These are phyloP conservation scores for Esox lucius DNA, from an alignment of 2,797 vertebrate species.

Conservation along the genomic window DNA sequence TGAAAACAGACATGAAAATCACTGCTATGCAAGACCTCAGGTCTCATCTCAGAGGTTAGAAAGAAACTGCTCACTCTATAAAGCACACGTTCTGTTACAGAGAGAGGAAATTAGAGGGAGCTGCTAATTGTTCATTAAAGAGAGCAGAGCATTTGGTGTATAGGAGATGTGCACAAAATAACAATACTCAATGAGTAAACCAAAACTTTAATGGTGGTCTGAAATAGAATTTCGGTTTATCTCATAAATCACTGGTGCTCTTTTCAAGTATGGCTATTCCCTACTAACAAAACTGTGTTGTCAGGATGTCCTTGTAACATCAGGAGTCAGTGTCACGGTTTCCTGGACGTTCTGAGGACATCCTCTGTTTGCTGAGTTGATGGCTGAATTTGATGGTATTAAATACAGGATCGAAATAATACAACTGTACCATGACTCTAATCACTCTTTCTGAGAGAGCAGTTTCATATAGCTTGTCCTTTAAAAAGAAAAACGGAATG, in stretches of 20 bases:
- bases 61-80: conserved; percentile 3
- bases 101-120: not conserved
- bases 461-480: conserved; percentile 46
- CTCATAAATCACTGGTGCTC: conserved; percentile 16
- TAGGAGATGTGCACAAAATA: conserved; percentile 15
- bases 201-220: not conserved
- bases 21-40: conserved; percentile 11
- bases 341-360: no score
- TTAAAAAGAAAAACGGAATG: conserved; percentile 11
- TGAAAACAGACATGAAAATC: not conserved
- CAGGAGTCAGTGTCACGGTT: no score
- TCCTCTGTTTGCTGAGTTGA: not conserved
- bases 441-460: conserved; percentile 2
- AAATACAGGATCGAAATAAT: conserved; percentile 17
- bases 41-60: conserved; percentile 1
- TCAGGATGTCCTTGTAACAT: no score
- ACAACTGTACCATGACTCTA: conserved; percentile 11
- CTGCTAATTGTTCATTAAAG: not conserved
- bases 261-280: conserved; percentile 18
- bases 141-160: conserved; percentile 7
- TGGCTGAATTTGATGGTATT: conserved; percentile 15
- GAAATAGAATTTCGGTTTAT: not conserved
- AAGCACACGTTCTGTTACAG: not conserved
- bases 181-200: not conserved
- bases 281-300: no score